Evolutionary conservation across 2,797 vertebrate species (phyloP).

Genomic region (Trachops cirrhosus): DNA sequence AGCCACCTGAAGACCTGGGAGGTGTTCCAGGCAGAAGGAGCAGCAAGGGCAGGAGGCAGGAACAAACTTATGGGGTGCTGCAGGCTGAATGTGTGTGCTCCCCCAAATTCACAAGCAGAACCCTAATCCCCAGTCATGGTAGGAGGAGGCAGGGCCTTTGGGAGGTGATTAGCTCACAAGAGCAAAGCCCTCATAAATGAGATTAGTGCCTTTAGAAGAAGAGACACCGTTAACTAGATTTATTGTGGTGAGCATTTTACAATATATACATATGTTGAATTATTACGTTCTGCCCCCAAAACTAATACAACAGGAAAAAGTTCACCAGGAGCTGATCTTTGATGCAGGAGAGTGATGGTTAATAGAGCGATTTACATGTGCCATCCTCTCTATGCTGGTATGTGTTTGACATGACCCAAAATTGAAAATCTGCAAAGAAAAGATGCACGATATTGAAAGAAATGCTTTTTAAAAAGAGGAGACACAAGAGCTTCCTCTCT

Average conservation of each 20-base stretch:
- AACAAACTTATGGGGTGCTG: neutral
- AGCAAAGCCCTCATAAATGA: neutral
- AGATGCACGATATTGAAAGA: neutral
- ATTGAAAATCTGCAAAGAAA: neutral
- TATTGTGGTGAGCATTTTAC: neutral
- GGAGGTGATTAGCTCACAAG: neutral
- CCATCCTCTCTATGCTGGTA: neutral
- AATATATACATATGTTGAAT: neutral
- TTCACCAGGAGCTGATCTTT: neutral
- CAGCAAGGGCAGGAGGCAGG: neutral
- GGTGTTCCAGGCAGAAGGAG: neutral
- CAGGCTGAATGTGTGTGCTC: neutral
- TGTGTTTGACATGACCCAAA: neutral
- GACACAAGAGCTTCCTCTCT: neutral
- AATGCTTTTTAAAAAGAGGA: neutral
- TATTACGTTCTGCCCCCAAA: neutral
- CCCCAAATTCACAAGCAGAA: neutral
- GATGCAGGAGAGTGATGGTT: neutral
- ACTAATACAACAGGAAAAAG: neutral
- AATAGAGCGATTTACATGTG: neutral
- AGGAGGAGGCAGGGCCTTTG: neutral
- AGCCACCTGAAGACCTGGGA: neutral
- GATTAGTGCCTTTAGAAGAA: neutral
- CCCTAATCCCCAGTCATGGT: neutral
- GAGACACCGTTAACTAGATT: neutral